Base-by-base conservation (phyloP, 2,113 vertebrate species). In the Vicugna pacos region DNA sequence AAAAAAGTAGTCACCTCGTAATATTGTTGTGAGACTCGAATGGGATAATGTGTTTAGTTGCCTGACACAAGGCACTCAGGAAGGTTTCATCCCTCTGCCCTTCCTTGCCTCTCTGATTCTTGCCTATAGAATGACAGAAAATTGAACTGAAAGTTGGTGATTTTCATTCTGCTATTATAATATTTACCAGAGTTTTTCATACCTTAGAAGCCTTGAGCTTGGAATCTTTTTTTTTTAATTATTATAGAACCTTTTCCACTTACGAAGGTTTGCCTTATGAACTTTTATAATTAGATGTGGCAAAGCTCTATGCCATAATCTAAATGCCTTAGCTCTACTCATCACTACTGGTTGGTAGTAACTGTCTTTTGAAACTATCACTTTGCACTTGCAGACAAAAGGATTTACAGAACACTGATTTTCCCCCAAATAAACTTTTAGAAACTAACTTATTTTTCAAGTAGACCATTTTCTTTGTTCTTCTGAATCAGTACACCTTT, bases 131-230 rank as follows among this genome's bases (percentile, higher is more conserved):
- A n/a, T 73, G 28, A 69, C 22, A 83, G 52, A 80, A 72, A 79
- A 15, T 42, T 86, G 35, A 67, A 84, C 12, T 90, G 64, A 50
- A 80, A 26, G 32, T 70, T 93, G n/a, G 6, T 94, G 30, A 30
- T 62, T 95, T 94, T 94, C 52, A 28, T 95, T 95, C 5, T 83
- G 38, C 30, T 90, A 14, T 32, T 94, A 7, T 88, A 92, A 9
- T 87, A 79, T 79, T 72, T 73, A 58, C 30, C 2, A 30, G 26
- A n/a, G 17, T 13, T 75, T 92, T 95, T 92, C 15, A 69, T 60
- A 62, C n/a, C 5, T 76, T 85, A 67, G 79, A 79, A 76, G 10
- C 26, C 60, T 72, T 75, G 50, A 69, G 0, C 50, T 83, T 83
- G 48, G 56, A 6, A 54, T 80, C 15, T 15, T 50, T 89, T 70